Evolutionary conservation across 2,888 invertebrate species (phyloP), one percentile per base, ranked within the genome.

Genomic region (Artemia sinica): DNA sequence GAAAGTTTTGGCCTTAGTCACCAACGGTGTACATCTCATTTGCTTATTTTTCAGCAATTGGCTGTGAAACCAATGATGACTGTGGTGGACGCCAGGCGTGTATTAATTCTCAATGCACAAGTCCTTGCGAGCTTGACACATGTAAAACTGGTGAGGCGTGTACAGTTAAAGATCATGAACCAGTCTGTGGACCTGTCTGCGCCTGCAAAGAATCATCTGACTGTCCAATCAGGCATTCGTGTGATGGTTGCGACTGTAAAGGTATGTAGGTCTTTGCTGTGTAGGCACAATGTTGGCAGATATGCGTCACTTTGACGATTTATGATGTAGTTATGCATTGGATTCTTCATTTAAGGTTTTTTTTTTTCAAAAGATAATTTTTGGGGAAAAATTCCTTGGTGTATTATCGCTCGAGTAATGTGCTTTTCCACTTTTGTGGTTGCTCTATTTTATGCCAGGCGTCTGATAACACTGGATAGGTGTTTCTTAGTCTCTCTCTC

Each of bases 21-120:
- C 28, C 28, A 28, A 28, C 4, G 28, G 28, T 28, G 4, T 28
- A 28, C 4, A 4, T 28, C 28, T 28, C 28, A 28, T 28, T 28
- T 28, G 28, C 28, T 28, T 28, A 28, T 28, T 28, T 28, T 71
- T 70, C 72, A 74, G 74, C 73, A 70, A 72, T 72, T 71, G 86
- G 87, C 76, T 90, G 89, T 82, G 84, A 86, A 80, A 86, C 86
- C 77, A 87, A 89, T 80, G 85, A 84, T 77, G 87, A 90, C 80
- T 90, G 90, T 81, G 86, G 87, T 80, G 85, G 86, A 77, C 85
- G 83, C 74, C 87, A 88, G 81, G 86, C 88, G 76, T 90, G 90
- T 80, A 71, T 90, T 74, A 84, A 84, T 76, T 84, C 85, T 28
- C 83, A 85, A 73, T 92, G 92, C 76, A 83, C 85, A 71, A 89